Conservation (phyloP, 2,797 vertebrate genomes). For the Acipenser ruthenus region DNA sequence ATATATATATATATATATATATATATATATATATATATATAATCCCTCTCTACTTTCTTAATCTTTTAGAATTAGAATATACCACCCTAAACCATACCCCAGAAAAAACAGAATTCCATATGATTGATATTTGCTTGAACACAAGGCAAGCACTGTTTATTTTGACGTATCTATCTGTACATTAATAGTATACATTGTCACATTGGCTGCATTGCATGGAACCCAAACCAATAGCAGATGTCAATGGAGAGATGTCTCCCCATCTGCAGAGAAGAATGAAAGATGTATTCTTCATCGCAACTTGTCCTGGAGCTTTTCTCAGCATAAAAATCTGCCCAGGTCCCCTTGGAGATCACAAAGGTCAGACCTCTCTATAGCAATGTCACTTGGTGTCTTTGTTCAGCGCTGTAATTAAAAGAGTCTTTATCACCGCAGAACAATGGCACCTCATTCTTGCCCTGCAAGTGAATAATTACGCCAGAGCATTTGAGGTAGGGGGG, state of each 20-base stretch:
- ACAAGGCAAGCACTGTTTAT: no score
- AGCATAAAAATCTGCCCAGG: constrained; percentile 44
- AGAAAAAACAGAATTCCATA: no score
- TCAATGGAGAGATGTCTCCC: constrained; percentile 18
- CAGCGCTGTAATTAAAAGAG: constrained; percentile 70
- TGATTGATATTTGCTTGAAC: no score
- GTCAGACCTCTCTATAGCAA: constrained; percentile 63
- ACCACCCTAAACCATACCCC: no score
- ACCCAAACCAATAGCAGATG: constrained; percentile 17
- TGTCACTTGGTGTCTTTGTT: constrained; percentile 75
- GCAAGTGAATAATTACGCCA: constrained; percentile 69
- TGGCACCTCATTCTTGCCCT: constrained; percentile 51
- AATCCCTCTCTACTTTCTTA: no score
- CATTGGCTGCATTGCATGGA: background rate
- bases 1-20: background rate
- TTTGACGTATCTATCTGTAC: no score
- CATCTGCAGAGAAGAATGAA: constrained; percentile 28
- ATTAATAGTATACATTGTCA: no score
- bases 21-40: background rate
- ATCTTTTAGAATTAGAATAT: no score
- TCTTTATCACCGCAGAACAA: constrained; percentile 55
- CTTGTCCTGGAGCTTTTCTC: constrained; percentile 43
- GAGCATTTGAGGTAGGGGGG: constrained; percentile 52
- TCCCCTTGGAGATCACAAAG: constrained; percentile 56
- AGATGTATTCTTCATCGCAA: constrained; percentile 21